Percentiles rank a stretch among this genome's conserved stretches.
Evolutionary conservation across 1,140 invertebrate genomes (phyloP).

Genomic region (Anastatus disparis): DNA sequence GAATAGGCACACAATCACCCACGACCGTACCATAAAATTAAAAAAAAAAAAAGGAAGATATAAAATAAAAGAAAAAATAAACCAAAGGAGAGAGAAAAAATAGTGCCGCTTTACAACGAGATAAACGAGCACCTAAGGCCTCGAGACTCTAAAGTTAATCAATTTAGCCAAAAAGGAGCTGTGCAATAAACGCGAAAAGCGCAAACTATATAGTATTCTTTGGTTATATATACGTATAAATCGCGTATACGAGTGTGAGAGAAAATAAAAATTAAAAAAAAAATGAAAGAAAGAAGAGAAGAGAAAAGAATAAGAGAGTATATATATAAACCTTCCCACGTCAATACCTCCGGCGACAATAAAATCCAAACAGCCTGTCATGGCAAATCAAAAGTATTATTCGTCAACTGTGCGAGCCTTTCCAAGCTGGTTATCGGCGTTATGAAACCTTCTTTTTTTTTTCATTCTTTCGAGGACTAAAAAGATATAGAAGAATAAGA

Average conservation of each 20-base stretch:
- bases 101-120: slow-evolving; percentile 13
- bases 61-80: too few relatives aligned
- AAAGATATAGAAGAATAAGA: slow-evolving; percentile 26
- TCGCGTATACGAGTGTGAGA: not conserved
- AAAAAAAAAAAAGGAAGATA: not conserved
- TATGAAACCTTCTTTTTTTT: not conserved
- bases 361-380: slow-evolving; percentile 34
- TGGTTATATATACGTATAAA: too few relatives aligned
- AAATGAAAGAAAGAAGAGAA: not conserved
- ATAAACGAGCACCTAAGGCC: slow-evolving; percentile 23
- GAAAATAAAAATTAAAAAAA: not conserved
- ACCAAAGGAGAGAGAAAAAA: not conserved
- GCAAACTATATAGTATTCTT: slow-evolving; percentile 16
- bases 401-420: slow-evolving; percentile 32
- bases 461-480: too few relatives aligned
- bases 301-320: not conserved
- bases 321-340: slow-evolving; percentile 15
- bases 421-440: slow-evolving; percentile 32
- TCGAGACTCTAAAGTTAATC: slow-evolving; percentile 32
- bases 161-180: slow-evolving; percentile 25
- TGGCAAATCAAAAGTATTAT: slow-evolving; percentile 26
- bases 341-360: slow-evolving; percentile 37
- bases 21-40: not conserved
- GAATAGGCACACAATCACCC: slow-evolving; percentile 7
- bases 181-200: slow-evolving; percentile 40